These are phyloP conservation scores for Melipona bicolor DNA, from an alignment of 2,888 invertebrate species.

Conservation along the genomic window DNA sequence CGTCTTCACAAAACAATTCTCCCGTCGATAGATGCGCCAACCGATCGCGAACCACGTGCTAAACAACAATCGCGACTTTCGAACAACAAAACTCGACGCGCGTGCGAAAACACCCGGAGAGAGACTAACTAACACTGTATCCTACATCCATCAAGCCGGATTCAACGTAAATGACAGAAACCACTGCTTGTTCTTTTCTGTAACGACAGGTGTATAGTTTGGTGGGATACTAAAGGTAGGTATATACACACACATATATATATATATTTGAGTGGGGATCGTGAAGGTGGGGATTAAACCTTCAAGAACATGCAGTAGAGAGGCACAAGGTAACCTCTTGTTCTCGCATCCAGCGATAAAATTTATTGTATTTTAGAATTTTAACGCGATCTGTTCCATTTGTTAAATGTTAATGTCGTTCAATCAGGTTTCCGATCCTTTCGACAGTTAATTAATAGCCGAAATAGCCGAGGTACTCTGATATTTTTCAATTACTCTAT, in stretches of 20 bases:
- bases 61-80: too few relatives aligned
- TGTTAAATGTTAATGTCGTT: background rate
- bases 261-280: slow-evolving; percentile 48
- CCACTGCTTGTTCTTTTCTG: slow-evolving; percentile 61
- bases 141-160: slow-evolving; percentile 62
- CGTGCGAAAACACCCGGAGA: background rate
- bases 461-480: background rate
- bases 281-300: slow-evolving; percentile 63
- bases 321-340: slow-evolving; percentile 52
- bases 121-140: slow-evolving; percentile 59
- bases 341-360: slow-evolving; percentile 4
- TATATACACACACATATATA: too few relatives aligned
- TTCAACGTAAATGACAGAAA: slow-evolving; percentile 60
- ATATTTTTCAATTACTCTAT: background rate
- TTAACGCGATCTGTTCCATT: background rate
- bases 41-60: background rate
- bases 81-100: too few relatives aligned
- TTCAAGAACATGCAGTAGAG: slow-evolving; percentile 39
- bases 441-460: background rate
- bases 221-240: slow-evolving; percentile 47
- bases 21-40: background rate
- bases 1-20: background rate
- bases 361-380: slow-evolving; percentile 17
- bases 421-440: background rate
- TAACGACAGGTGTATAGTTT: slow-evolving; percentile 67